Evolutionary conservation across 2,113 vertebrate genomes (phyloP).

Genomic region (Chionodraco myersi): DNA sequence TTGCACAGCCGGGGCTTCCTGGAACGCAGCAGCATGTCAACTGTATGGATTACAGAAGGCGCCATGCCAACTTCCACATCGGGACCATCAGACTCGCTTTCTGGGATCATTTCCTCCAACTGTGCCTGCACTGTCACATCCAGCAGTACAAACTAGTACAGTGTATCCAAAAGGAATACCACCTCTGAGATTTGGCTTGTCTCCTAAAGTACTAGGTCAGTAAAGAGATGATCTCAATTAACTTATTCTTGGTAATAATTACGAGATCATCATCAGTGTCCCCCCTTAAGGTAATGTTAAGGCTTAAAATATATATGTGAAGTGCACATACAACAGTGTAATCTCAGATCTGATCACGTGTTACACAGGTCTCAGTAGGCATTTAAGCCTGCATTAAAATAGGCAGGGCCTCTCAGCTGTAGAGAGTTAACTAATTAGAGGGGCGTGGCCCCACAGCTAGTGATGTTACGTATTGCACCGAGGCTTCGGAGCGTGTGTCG

Average conservation of each 20-base stretch:
- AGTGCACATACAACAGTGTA: too few species aligned
- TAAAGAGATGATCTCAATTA: background rate
- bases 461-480: too few species aligned
- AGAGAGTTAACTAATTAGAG: too few species aligned
- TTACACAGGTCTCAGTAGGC: too few species aligned
- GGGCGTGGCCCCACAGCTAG: too few species aligned
- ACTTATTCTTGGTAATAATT: background rate
- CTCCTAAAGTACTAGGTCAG: background rate
- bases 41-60: slow-evolving; percentile 52
- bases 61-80: slow-evolving; percentile 45
- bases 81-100: slow-evolving; percentile 47
- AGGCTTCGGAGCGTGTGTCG: too few species aligned
- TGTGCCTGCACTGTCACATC: slow-evolving; percentile 38
- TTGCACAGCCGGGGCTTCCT: slow-evolving; percentile 31
- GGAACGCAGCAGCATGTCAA: slow-evolving; percentile 40
- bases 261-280: background rate
- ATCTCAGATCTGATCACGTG: too few species aligned
- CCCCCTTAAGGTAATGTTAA: background rate
- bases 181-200: background rate
- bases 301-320: background rate
- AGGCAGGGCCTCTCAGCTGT: too few species aligned
- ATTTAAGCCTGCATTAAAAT: too few species aligned
- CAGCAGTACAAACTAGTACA: slow-evolving; percentile 30
- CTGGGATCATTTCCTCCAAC: slow-evolving; percentile 55
- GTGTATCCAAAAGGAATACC: background rate